Conservation (phyloP, 2,888 invertebrate genomes). For the Amiota mariae region DNA sequence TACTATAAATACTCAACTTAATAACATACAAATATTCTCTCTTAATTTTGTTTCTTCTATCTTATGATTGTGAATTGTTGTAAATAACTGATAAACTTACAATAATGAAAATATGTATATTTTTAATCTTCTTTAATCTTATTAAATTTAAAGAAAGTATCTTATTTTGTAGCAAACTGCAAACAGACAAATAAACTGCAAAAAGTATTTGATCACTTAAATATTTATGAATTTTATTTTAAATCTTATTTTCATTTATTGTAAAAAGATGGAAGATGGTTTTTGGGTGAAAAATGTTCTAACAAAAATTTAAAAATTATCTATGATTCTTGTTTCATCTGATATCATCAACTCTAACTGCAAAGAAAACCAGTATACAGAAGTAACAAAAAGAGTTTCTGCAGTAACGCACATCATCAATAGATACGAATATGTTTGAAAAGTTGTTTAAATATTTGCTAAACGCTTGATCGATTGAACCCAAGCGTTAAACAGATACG, state of each 20-base stretch:
- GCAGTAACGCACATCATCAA: too few species aligned
- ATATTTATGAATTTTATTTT: conserved; percentile 27
- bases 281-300: too few species aligned
- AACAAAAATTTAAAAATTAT: too few species aligned
- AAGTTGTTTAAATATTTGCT: conserved; percentile 6
- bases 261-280: too few species aligned
- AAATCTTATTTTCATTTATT: background rate
- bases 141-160: conserved; percentile 12
- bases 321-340: too few species aligned
- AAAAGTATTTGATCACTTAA: conserved; percentile 66
- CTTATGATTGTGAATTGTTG: conserved; percentile 59
- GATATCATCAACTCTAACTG: background rate
- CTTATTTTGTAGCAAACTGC: conserved; percentile 62
- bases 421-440: background rate
- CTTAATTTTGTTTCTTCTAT: too few species aligned
- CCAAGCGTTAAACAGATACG: background rate
- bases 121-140: conserved; percentile 29
- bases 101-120: conserved; percentile 46
- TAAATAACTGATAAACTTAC: conserved; percentile 66
- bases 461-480: conserved; percentile 10
- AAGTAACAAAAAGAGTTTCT: background rate
- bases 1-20: too few species aligned
- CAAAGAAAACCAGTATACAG: background rate
- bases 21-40: too few species aligned
- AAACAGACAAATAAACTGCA: conserved; percentile 70